Base-by-base conservation (phyloP, 2,888 invertebrate species). In the Xestia ashworthii region DNA sequence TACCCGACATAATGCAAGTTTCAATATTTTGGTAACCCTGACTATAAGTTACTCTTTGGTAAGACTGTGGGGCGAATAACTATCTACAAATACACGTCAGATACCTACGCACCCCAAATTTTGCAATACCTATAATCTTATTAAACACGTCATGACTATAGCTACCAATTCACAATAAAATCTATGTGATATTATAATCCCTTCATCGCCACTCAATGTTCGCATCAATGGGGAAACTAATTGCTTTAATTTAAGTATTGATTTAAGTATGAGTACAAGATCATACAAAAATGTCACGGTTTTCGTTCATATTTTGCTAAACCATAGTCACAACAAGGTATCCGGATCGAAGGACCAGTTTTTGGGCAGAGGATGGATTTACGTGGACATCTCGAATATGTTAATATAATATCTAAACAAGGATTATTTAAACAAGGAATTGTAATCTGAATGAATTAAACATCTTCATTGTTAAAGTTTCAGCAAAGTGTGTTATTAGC, bases 111-210 rank as follows among this genome's bases (percentile, higher is more conserved):
- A 44, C 19, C 9, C 1, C 16, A 44, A 25, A 22, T 32, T 44
- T 22, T 32, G 5, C 9, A 14, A 12, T 48, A 38, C 11, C 19
- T 38, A 53, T 78, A 58, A 80, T 71, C 60, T 48, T 19, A 67
- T 80, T 48, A 62, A 14, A 80, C 53, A 41, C 32, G 32, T 32
- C 53, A 46, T 46, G 41, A 55, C 25, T 44, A 38, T 25, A 53
- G 5, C 25, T 50, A 44, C 46, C 14, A 71, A 67, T 71, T 38
- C 60, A 55, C 67, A 41, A 41, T 60, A 41, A 41, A 46, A 80
- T 72, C 41, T 25, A 6, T 44, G 22, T 71, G 22, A 79, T 38
- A 41, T 22, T 53, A 48, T 58, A 65, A 79, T 70, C 14, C n/a
- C 25, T 19, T 65, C 32, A 78, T 65, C 53, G 0, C 69, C 16